Conservation (phyloP, 2,888 invertebrate species). For the Phragmatobia fuliginosa region DNA sequence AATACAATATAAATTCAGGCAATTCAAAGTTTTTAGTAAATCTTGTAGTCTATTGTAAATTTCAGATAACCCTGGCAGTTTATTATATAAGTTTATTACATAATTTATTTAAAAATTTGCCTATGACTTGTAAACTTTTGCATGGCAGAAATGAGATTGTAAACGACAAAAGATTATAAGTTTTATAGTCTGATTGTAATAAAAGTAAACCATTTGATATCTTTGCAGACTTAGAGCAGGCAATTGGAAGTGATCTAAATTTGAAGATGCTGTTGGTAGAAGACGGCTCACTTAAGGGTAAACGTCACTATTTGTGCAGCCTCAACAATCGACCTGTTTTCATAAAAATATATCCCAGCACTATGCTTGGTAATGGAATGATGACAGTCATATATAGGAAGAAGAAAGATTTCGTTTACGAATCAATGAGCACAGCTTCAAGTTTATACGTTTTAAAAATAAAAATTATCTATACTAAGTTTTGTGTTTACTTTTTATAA, state of each 20-base stretch:
- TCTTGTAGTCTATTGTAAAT: neutral
- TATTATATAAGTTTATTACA: too few species aligned
- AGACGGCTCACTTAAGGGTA: conserved; percentile 43
- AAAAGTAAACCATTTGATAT: neutral
- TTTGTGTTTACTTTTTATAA: neutral
- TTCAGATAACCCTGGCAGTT: neutral
- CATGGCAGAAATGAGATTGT: neutral
- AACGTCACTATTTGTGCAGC: conserved; percentile 61
- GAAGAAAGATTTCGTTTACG: neutral
- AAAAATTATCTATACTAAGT: neutral
- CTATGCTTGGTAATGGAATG: conserved; percentile 11
- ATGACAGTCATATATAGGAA: conserved; percentile 5
- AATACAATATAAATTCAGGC: neutral
- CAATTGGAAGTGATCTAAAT: conserved; percentile 46
- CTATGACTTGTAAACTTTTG: neutral
- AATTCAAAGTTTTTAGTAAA: neutral
- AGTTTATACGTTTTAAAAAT: neutral
- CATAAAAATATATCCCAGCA: conserved; percentile 45
- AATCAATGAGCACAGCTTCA: neutral
- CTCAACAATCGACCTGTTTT: conserved; percentile 53
- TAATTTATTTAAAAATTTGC: neutral
- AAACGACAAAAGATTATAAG: neutral
- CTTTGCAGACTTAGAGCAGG: conserved; percentile 28
- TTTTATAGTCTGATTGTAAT: neutral
- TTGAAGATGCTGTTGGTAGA: conserved; percentile 49